A percentile compares a stretch with the other conserved stretches of the same genome.
phyloP scores from a whole-genome alignment of 2,888 invertebrate species.

The Melipona beecheii region DNA sequence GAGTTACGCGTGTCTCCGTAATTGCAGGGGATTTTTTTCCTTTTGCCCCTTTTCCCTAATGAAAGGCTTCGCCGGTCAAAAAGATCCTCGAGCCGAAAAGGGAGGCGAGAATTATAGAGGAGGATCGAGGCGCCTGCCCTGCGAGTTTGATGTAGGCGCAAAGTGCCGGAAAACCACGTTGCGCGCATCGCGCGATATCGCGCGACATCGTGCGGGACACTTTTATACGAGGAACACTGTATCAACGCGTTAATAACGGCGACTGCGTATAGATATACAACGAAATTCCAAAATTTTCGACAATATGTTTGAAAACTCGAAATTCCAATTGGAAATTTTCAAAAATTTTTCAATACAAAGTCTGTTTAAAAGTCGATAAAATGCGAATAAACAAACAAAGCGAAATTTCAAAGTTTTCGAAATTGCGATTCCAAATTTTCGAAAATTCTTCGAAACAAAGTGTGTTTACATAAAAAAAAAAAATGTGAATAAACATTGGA shows the following conservation, averaged over 20 bases:
- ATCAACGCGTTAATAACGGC: background rate
- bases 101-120: conserved; percentile 38
- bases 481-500: too few relatives aligned
- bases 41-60: conserved; percentile 3
- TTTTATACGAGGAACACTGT: background rate
- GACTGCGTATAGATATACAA: background rate
- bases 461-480: too few relatives aligned
- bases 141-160: conserved; percentile 38
- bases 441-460: too few relatives aligned
- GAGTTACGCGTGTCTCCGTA: conserved; percentile 14
- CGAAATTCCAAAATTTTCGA: too few relatives aligned
- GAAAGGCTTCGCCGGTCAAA: conserved; percentile 39
- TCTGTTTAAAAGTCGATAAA: too few relatives aligned
- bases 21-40: conserved; percentile 41
- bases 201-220: background rate
- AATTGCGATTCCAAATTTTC: too few relatives aligned
- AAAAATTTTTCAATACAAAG: too few relatives aligned
- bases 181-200: background rate
- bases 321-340: too few relatives aligned
- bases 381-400: too few relatives aligned
- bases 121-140: conserved; percentile 17
- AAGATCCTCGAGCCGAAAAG: conserved; percentile 28
- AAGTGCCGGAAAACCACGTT: conserved; percentile 35
- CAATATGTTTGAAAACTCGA: too few relatives aligned
- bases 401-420: too few relatives aligned